These are phyloP conservation scores for Botia kubotai DNA, from an alignment of 2,797 vertebrate species.

Conservation along the genomic window DNA sequence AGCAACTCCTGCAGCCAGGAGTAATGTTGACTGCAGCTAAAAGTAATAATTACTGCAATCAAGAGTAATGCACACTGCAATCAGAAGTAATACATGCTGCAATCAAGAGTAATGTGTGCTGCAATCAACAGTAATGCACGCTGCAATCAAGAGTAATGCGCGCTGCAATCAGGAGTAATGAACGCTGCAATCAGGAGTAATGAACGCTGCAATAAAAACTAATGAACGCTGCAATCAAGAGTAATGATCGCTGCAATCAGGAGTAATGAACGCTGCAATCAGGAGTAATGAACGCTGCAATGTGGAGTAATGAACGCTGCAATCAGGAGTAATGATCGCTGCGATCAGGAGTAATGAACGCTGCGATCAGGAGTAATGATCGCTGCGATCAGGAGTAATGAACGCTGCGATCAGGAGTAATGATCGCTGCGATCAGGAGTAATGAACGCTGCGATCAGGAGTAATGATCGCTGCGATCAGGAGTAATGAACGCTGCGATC, in stretches of 20 bases:
- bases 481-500: not conserved
- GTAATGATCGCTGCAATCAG: not conserved
- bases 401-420: not conserved
- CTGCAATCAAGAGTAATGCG: conserved; percentile 59
- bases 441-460: conserved; percentile 34
- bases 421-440: not conserved
- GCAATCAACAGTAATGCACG: not conserved
- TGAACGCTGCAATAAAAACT: not conserved
- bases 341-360: not conserved
- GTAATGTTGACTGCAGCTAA: conserved; percentile 64
- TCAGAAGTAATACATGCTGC: conserved; percentile 65
- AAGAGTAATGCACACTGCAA: conserved; percentile 29
- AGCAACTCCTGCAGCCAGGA: not conserved
- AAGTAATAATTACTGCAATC: conserved; percentile 58
- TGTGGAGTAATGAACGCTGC: not conserved
- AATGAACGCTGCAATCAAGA: not conserved
- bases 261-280: conserved; percentile 10
- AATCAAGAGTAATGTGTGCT: conserved; percentile 43
- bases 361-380: conserved; percentile 35
- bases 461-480: not conserved
- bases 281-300: not conserved
- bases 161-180: conserved; percentile 60
- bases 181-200: not conserved
- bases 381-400: not conserved
- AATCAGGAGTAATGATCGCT: not conserved